Conservation (phyloP, 2,888 invertebrate genomes). For the Octodonta nipae region DNA sequence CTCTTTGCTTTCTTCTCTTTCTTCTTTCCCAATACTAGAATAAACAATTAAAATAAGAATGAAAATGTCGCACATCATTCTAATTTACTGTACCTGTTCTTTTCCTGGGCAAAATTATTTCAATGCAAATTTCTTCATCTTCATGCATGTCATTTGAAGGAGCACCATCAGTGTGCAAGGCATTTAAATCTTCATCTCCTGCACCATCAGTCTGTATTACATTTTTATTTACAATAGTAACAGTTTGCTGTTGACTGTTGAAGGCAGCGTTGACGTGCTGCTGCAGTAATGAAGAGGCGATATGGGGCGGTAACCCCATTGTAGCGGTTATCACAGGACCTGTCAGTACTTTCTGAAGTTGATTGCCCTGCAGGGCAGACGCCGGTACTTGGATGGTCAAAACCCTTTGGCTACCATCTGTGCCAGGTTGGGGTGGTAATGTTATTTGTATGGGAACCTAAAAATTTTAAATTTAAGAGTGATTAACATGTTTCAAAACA, state of each 20-base stretch:
- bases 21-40: slow-evolving; percentile 1
- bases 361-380: slow-evolving; percentile 55
- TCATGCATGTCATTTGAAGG: background rate
- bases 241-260: slow-evolving; percentile 23
- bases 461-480: too few relatives aligned
- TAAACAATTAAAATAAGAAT: too few relatives aligned
- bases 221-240: slow-evolving; percentile 17
- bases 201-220: slow-evolving; percentile 13
- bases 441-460: slow-evolving; percentile 56
- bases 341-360: slow-evolving; percentile 57
- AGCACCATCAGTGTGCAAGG: slow-evolving; percentile 12
- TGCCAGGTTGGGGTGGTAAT: slow-evolving; percentile 64
- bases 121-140: background rate
- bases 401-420: slow-evolving; percentile 50
- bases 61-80: too few relatives aligned
- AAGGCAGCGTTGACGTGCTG: slow-evolving; percentile 74
- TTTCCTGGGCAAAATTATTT: background rate
- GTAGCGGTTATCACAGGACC: slow-evolving; percentile 82
- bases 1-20: background rate
- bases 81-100: too few relatives aligned
- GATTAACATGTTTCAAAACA: too few relatives aligned
- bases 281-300: slow-evolving; percentile 73
- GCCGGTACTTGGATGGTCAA: slow-evolving; percentile 85
- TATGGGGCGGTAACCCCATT: slow-evolving; percentile 67
- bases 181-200: slow-evolving; percentile 7